Base-by-base conservation (phyloP, 2,797 vertebrate species). In the Diplodus sargus region DNA sequence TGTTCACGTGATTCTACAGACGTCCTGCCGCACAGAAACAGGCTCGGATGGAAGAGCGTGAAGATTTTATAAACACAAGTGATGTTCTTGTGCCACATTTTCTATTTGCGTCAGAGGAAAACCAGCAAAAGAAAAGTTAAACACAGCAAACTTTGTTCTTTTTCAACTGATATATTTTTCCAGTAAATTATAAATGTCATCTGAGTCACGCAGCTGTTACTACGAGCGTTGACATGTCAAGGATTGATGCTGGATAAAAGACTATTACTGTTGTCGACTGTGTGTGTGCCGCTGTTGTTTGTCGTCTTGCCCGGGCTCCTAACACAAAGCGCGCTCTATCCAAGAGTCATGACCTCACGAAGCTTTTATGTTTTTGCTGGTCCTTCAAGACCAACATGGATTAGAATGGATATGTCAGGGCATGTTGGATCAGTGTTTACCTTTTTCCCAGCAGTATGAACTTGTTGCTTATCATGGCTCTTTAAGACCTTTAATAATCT, bases 141-240 rank as follows among this genome's bases (percentile, higher is more conserved):
- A 57, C 71, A 69, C 13, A 56, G 58, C n/a, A n/a, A 72, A 61
- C 62, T 63, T 28, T 63, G 63, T 65, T 66, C 20, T 43, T 54
- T 28, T 65, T 45, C 25, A 15, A 53, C 51, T 4, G 5, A 54
- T 23, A 54, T 75, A 20, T 58, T 73, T 34, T 69, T 51, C 43
- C 45, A 42, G 34, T 57, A 60, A 61, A 78, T 69, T 52, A 58
- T 0, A 64, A 78, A 82, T 74, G n/a, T 20, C 73, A 56, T 68
- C 74, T 6, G 77, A 90, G 67, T 81, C 70, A 71, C 16, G 53
- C 64, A 66, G 76, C 78, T 51, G 49, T 64, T 59, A 22, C 39
- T 20, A 53, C 73, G 52, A 57, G 52, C 39, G 64, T 20, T 68
- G 64, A 67, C 34, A 59, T 62, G 51, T 70, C 48, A 28, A 43